These are phyloP conservation scores for Yasuhikotakia modesta DNA, from an alignment of 2,797 vertebrate genomes.

Conservation along the genomic window DNA sequence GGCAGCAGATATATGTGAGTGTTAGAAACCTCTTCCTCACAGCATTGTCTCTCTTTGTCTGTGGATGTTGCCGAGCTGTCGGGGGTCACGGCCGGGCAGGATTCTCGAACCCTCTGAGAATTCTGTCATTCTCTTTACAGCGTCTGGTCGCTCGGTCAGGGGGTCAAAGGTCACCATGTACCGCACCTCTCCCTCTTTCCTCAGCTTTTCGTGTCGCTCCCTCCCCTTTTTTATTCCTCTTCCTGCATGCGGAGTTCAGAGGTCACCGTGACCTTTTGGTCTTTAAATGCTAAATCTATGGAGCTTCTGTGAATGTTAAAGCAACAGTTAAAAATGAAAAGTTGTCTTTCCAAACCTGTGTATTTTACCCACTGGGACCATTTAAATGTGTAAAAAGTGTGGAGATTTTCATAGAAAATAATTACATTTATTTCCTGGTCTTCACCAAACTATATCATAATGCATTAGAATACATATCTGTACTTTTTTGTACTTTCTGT, in stretches of 20 bases:
- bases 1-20: too few species aligned
- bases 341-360: too few species aligned
- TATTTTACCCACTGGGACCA: too few species aligned
- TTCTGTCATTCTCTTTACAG: slow-evolving; percentile 55
- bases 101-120: slow-evolving; percentile 45
- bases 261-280: slow-evolving; percentile 45
- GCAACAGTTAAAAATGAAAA: not conserved
- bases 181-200: slow-evolving; percentile 66
- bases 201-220: slow-evolving; percentile 61
- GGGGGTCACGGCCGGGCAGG: slow-evolving; percentile 73
- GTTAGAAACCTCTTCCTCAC: too few species aligned
- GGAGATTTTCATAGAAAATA: too few species aligned
- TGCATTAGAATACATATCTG: not conserved
- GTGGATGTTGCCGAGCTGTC: slow-evolving; percentile 70
- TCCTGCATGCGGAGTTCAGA: slow-evolving; percentile 64
- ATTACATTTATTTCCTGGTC: not conserved
- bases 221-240: slow-evolving; percentile 63
- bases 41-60: slow-evolving; percentile 66
- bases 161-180: slow-evolving; percentile 76
- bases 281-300: slow-evolving; percentile 43
- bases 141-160: slow-evolving; percentile 75
- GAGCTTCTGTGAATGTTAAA: slow-evolving; percentile 10
- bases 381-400: too few species aligned
- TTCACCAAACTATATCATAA: not conserved
- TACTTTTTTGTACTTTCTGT: not conserved